phyloP scores from a whole-genome alignment of 2,797 vertebrate species.

The Poecile montanus region DNA sequence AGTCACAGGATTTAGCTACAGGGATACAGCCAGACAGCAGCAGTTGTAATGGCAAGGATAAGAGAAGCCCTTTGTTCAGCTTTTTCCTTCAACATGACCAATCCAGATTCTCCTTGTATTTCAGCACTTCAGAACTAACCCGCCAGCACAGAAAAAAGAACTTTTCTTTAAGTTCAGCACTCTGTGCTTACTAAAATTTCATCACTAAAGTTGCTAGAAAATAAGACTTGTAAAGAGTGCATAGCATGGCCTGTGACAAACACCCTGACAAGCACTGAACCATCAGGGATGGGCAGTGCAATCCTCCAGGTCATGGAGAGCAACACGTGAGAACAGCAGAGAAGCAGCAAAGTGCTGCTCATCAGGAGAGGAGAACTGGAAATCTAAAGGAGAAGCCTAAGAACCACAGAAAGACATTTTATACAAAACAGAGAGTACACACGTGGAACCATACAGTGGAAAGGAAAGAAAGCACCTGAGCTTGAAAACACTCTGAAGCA shows the following conservation, averaged over 20 bases:
- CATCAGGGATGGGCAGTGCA: neutral
- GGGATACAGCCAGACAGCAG: neutral
- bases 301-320: neutral
- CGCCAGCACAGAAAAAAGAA: neutral
- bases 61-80: neutral
- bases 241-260: neutral
- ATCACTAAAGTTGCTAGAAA: neutral
- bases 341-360: neutral
- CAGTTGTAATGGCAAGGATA: neutral
- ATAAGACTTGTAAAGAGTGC: neutral
- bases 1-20: neutral
- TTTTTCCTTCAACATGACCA: neutral
- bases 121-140: neutral
- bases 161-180: neutral
- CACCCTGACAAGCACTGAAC: neutral
- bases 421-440: neutral
- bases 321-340: neutral
- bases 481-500: neutral
- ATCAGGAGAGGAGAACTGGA: neutral
- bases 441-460: neutral
- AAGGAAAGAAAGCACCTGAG: neutral
- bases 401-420: neutral
- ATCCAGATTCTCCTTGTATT: neutral
- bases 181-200: slow-evolving; percentile 7
- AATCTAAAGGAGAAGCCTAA: neutral